A percentile compares a stretch with the other conserved stretches of the same genome.
These are phyloP conservation scores for Ptychobarbus kaznakovi DNA, from an alignment of 2,797 vertebrate genomes.

Conservation along the genomic window DNA sequence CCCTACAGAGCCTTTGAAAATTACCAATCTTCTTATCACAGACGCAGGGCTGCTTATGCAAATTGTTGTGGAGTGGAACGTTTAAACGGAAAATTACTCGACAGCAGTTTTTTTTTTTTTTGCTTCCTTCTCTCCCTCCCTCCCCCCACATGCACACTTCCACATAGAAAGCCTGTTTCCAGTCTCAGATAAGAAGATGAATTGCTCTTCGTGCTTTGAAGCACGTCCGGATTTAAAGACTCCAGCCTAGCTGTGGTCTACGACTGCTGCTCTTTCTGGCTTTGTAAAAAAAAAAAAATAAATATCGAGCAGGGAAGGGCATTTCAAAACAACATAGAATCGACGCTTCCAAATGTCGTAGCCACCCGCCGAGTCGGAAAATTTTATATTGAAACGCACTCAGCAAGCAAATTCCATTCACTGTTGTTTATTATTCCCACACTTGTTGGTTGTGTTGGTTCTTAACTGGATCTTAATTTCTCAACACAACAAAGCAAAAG, in stretches of 20 bases:
- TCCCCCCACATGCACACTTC: conserved; percentile 58
- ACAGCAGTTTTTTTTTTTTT: conserved; percentile 79
- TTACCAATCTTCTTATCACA: conserved; percentile 95
- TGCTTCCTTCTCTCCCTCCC: conserved; percentile 23
- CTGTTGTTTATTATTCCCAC: conserved; percentile 51
- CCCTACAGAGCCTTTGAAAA: conserved; percentile 89
- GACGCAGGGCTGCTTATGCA: conserved; percentile 91
- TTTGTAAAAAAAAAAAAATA: conserved; percentile 73
- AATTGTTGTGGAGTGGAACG: conserved; percentile 92
- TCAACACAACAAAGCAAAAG: conserved; percentile 61
- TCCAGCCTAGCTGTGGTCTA: conserved; percentile 80
- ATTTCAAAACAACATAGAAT: conserved; percentile 82
- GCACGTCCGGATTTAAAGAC: conserved; percentile 86
- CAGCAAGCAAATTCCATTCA: conserved; percentile 61
- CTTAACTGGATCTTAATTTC: conserved; percentile 52
- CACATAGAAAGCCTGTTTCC: conserved; percentile 85
- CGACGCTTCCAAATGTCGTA: conserved; percentile 69
- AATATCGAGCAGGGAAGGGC: conserved; percentile 63
- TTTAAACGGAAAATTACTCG: conserved; percentile 93
- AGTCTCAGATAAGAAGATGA: conserved; percentile 88
- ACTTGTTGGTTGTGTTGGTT: conserved; percentile 41
- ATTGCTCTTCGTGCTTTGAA: conserved; percentile 86
- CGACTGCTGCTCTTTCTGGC: conserved; percentile 75
- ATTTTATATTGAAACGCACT: conserved; percentile 56
- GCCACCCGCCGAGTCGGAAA: conserved; percentile 68